Percentiles rank a stretch among this genome's conserved stretches.
Evolutionary conservation across 53 echinoderm and acorn worm genomes (phyloP).

Genomic region (Echinarachnius parma): DNA sequence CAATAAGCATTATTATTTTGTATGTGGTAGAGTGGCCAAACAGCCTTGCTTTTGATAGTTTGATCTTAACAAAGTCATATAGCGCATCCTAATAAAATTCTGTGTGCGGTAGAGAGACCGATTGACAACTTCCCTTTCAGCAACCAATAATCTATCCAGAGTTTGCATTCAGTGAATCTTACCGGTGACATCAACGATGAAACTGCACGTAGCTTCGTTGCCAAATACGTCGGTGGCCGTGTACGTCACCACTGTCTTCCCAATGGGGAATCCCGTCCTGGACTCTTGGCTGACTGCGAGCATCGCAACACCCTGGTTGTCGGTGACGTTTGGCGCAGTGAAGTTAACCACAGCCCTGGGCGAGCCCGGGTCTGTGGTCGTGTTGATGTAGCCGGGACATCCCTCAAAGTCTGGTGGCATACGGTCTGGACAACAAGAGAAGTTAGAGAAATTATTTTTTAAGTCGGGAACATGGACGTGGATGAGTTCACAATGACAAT

Average conservation of each 20-base stretch:
- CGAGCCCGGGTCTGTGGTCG: constrained; percentile 18
- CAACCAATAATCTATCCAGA: too few relatives aligned
- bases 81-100: too few relatives aligned
- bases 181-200: constrained; percentile 47
- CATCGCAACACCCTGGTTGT: constrained; percentile 50
- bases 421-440: constrained; percentile 50
- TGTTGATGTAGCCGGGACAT: constrained; percentile 42
- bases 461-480: too few relatives aligned
- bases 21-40: too few relatives aligned
- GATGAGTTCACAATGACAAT: too few relatives aligned
- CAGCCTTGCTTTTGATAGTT: too few relatives aligned
- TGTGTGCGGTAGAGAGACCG: too few relatives aligned
- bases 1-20: too few relatives aligned
- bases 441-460: too few relatives aligned
- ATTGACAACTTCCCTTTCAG: too few relatives aligned
- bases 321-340: constrained; percentile 38
- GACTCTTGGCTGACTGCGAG: constrained; percentile 42
- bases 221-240: constrained; percentile 25
- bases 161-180: too few relatives aligned
- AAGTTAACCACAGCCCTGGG: constrained; percentile 46
- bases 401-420: constrained; percentile 45
- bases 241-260: constrained; percentile 32
- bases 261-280: constrained; percentile 34
- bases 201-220: constrained; percentile 25
- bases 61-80: too few relatives aligned